Conservation (phyloP, 2,113 vertebrate genomes). For the Smithornis capensis region DNA sequence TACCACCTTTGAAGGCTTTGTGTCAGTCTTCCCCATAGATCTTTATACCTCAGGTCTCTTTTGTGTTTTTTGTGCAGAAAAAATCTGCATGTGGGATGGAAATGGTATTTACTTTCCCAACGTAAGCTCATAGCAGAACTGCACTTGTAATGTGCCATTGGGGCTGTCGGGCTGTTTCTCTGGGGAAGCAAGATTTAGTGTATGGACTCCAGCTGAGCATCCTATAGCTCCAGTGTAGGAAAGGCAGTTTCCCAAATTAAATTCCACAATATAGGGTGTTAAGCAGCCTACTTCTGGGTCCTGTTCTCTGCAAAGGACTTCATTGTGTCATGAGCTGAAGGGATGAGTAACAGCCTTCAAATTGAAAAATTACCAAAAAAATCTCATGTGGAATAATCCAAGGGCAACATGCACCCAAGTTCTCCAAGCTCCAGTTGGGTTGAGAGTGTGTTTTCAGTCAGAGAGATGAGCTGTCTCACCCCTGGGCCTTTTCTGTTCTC, state of each 20-base stretch:
- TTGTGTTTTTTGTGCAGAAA: neutral
- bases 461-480: neutral
- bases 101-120: neutral
- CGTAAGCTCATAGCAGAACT: neutral
- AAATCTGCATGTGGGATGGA: conserved; percentile 19
- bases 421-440: neutral
- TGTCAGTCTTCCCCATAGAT: neutral
- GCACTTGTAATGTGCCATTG: neutral
- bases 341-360: conserved; percentile 33
- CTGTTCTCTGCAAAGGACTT: conserved; percentile 35
- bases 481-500: conserved; percentile 44
- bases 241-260: conserved; percentile 59
- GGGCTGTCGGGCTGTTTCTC: neutral
- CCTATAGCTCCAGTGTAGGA: neutral
- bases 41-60: neutral
- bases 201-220: neutral
- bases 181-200: neutral
- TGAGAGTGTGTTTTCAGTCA: neutral
- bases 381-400: neutral
- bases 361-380: neutral
- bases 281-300: conserved; percentile 22
- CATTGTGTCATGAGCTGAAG: conserved; percentile 1
- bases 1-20: neutral
- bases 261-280: conserved; percentile 25
- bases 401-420: neutral